These are phyloP conservation scores for Tylochromis polylepis DNA, from an alignment of 2,113 vertebrate genomes.

Conservation along the genomic window DNA sequence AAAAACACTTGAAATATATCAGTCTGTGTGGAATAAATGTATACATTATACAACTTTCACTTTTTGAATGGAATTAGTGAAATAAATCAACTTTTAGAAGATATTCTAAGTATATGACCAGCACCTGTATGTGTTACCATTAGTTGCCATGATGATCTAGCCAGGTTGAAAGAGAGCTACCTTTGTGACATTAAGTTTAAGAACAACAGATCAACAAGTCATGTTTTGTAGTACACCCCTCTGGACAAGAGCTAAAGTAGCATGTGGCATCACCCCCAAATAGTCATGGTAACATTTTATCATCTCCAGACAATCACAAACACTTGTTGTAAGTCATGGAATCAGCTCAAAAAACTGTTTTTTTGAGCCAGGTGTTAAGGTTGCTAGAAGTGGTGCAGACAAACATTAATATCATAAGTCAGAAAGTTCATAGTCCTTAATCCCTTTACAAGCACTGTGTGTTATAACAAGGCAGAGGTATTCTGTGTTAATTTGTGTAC, in stretches of 20 bases:
- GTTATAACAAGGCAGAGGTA: neutral
- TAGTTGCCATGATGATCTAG: neutral
- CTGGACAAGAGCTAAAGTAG: neutral
- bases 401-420: neutral
- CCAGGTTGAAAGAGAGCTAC: neutral
- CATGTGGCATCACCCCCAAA: neutral
- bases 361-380: neutral
- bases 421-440: neutral
- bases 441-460: neutral
- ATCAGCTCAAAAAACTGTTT: accelerated
- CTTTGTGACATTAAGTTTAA: neutral
- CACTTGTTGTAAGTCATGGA: neutral
- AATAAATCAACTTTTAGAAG: no score
- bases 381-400: neutral
- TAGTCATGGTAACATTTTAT: neutral
- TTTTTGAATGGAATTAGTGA: no score
- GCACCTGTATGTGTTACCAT: neutral
- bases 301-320: neutral
- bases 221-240: neutral
- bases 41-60: no score
- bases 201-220: neutral
- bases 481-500: neutral
- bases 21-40: no score
- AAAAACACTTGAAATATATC: no score
- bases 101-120: no score